Conservation (phyloP, 2,113 vertebrate genomes). For the Microcebus tavaratra region DNA sequence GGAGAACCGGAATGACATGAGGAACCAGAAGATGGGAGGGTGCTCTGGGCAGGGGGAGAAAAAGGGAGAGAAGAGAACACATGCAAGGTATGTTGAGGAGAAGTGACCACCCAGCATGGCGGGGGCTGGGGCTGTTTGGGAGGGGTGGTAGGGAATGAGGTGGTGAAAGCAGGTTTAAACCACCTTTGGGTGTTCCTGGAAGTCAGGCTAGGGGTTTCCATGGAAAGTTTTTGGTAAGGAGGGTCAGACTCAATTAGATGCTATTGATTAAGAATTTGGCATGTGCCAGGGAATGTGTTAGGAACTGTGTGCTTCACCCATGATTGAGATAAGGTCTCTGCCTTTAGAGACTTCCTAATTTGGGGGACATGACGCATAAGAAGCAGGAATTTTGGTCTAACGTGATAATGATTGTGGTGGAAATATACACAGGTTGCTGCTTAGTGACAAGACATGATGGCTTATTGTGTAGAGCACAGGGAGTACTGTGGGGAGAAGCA, state of each 20-base stretch:
- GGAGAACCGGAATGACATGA: neutral
- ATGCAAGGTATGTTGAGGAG: neutral
- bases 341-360: neutral
- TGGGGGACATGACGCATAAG: neutral
- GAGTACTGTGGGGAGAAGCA: neutral
- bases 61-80: neutral
- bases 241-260: neutral
- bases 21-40: neutral
- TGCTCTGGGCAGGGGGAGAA: neutral
- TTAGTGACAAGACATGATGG: neutral
- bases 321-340: neutral
- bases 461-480: neutral
- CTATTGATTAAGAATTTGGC: neutral
- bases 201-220: neutral
- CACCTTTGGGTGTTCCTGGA: neutral
- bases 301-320: neutral
- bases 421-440: too few relatives aligned
- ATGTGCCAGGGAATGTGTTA: fast-evolving
- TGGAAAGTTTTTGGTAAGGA: neutral
- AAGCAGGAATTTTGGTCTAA: neutral
- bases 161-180: neutral
- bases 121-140: fast-evolving
- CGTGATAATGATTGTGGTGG: neutral
- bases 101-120: too few relatives aligned
- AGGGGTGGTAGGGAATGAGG: too few relatives aligned